phyloP scores from a whole-genome alignment of 2,113 vertebrate species.

The Zapornia atra region DNA sequence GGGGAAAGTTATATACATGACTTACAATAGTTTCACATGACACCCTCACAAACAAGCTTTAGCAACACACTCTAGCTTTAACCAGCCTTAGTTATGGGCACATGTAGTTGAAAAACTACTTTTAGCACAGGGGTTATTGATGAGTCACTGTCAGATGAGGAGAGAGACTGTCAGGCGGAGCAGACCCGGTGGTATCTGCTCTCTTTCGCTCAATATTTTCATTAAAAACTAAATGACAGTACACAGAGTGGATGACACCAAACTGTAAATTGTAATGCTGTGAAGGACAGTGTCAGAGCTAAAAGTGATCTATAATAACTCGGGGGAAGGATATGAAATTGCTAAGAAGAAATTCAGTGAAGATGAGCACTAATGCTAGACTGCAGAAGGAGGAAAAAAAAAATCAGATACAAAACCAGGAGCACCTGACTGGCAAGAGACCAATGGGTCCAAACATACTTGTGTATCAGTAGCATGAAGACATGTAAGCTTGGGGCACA shows the following conservation, averaged over 20 bases:
- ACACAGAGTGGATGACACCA: not conserved
- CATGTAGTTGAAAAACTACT: not conserved
- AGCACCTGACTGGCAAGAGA: not conserved
- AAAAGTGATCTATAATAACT: not conserved
- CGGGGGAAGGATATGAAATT: not conserved
- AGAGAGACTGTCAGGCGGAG: not conserved
- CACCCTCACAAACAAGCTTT: not conserved
- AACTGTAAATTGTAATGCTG: not conserved
- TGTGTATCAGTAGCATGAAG: not conserved
- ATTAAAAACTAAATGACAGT: not conserved
- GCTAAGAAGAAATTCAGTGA: not conserved
- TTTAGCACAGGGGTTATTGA: not conserved
- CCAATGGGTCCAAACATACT: not conserved
- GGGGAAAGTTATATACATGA: not conserved
- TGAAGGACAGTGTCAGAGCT: not conserved
- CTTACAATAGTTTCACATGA: not conserved
- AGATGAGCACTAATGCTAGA: not conserved
- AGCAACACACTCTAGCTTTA: not conserved
- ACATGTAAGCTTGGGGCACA: not conserved
- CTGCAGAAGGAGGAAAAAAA: not conserved
- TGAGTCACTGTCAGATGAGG: not conserved
- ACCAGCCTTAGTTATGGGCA: not conserved
- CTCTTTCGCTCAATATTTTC: not conserved
- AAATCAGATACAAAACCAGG: not conserved
- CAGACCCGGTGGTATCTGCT: not conserved